phyloP scores from a whole-genome alignment of 2,113 vertebrate genomes.

The Mormoops blainvillei region DNA sequence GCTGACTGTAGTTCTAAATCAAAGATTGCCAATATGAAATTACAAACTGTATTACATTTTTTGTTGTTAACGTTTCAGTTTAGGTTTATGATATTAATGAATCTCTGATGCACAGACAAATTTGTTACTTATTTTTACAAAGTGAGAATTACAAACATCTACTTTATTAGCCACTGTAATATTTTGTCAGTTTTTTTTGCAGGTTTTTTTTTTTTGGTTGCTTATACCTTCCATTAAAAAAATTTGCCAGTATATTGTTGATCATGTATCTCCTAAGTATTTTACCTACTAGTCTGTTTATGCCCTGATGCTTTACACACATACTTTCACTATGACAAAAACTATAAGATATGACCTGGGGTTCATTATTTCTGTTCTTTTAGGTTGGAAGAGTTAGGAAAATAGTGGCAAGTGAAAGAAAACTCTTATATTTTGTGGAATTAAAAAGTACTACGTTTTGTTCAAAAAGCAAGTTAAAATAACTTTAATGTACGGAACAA shows the following conservation, averaged over 20 bases:
- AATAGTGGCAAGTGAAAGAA: constrained; percentile 8
- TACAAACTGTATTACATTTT: not conserved
- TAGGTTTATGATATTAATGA: constrained; percentile 20
- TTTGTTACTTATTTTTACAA: constrained; percentile 19
- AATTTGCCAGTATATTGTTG: not conserved
- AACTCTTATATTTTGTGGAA: constrained; percentile 13
- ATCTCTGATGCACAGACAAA: not conserved
- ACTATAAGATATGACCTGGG: not conserved
- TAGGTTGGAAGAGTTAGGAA: not conserved
- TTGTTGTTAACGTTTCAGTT: not conserved
- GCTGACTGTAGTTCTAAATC: not conserved
- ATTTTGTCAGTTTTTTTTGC: constrained; percentile 4
- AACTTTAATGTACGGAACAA: not conserved
- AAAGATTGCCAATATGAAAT: not conserved
- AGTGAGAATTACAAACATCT: not conserved
- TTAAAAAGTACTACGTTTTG: not conserved
- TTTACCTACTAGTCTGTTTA: not conserved
- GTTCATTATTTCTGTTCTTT: not conserved
- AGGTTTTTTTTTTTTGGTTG: not conserved
- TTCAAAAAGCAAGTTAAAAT: constrained; percentile 18
- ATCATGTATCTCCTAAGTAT: not conserved
- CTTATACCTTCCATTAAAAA: not conserved
- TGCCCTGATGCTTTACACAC: not conserved
- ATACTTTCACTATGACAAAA: constrained; percentile 23
- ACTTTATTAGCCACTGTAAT: not conserved